Percentiles rank a stretch among this genome's conserved stretches.
These are phyloP conservation scores for Eupithecia exiguata DNA, from an alignment of 2,888 invertebrate species.

Conservation along the genomic window DNA sequence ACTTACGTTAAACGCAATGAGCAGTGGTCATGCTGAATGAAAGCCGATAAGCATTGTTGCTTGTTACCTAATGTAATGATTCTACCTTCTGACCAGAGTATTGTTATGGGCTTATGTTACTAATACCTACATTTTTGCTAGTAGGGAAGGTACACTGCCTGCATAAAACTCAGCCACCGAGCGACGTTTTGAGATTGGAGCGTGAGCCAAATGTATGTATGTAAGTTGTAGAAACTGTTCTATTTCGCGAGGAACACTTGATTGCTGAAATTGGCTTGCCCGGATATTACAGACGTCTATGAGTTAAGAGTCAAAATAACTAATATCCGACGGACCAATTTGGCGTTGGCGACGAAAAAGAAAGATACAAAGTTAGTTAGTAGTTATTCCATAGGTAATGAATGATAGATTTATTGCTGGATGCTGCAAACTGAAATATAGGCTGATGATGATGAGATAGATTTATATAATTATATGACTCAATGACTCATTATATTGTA, in stretches of 20 bases:
- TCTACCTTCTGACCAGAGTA: neutral
- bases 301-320: neutral
- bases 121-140: neutral
- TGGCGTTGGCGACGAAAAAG: neutral
- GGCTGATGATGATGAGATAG: no score
- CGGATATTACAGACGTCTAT: neutral
- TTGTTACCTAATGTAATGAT: conserved; percentile 5
- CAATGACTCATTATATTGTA: no score
- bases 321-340: no score
- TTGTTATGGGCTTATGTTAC: neutral
- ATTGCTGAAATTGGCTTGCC: neutral
- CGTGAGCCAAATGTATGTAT: neutral
- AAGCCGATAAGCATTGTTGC: conserved; percentile 30
- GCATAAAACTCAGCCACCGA: neutral
- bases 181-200: neutral
- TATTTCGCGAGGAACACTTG: neutral
- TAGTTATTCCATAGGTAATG: no score
- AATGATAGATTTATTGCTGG: no score
- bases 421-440: no score
- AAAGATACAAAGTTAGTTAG: neutral
- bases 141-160: neutral
- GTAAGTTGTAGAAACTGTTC: neutral
- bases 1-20: conserved; percentile 37
- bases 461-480: no score
- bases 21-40: conserved; percentile 43